Percentiles rank a stretch among this genome's conserved stretches.
Conservation (phyloP, 2,113 vertebrate genomes). For the Seriola aureovittata region DNA sequence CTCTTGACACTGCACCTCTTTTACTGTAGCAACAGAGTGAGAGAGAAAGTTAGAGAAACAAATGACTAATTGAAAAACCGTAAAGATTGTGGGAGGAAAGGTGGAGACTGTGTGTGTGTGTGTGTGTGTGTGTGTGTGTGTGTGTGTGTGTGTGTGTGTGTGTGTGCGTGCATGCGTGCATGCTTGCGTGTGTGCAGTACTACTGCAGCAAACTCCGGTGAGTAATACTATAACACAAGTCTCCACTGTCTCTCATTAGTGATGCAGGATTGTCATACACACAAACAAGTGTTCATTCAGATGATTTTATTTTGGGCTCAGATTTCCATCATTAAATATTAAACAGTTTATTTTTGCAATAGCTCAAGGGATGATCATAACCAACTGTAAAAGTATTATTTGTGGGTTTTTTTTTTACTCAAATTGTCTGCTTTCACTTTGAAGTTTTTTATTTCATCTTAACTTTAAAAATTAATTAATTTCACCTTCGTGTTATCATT, state of each 20-base stretch:
- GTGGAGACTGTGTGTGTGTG: not conserved
- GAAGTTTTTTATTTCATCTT: not conserved
- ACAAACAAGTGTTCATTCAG: not conserved
- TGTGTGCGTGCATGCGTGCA: not conserved
- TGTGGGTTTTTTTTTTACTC: not conserved
- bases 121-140: not conserved
- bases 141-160: not conserved
- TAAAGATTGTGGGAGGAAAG: not conserved
- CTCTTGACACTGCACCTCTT: too few relatives aligned
- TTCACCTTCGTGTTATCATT: not conserved
- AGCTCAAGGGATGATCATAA: not conserved
- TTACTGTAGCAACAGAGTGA: not conserved
- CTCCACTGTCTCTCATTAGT: constrained; percentile 4
- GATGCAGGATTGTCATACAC: not conserved
- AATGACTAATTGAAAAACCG: not conserved
- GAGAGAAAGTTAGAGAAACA: not conserved
- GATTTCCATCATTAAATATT: constrained; percentile 35
- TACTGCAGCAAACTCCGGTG: constrained; percentile 1
- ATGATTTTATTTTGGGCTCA: constrained; percentile 25
- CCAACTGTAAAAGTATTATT: not conserved
- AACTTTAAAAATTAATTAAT: not conserved
- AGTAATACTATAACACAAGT: not conserved
- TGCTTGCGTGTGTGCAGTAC: not conserved
- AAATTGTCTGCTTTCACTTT: not conserved
- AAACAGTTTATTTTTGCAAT: constrained; percentile 28